These are phyloP conservation scores for Meteorus cinctellus DNA, from an alignment of 2,888 invertebrate genomes.

Conservation along the genomic window DNA sequence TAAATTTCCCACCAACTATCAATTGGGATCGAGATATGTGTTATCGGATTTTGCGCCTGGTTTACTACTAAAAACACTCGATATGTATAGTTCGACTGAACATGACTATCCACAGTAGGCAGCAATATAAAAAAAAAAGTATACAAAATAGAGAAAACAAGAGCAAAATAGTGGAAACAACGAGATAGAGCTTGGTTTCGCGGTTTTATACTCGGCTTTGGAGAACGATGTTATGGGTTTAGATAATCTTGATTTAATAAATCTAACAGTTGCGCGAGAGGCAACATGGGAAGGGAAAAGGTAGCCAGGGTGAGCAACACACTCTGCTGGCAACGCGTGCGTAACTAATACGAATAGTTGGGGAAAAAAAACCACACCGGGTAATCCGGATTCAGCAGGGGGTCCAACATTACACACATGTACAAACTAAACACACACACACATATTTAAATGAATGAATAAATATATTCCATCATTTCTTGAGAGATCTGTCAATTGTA, in stretches of 20 bases:
- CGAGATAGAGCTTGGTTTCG: conserved; percentile 49
- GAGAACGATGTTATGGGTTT: conserved; percentile 70
- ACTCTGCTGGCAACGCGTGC: conserved; percentile 66
- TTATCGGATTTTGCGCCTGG: conserved; percentile 56
- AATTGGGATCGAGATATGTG: conserved; percentile 50
- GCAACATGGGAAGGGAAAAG: conserved; percentile 27
- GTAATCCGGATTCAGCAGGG: conserved; percentile 49
- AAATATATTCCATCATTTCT: neutral
- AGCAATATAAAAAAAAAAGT: conserved; percentile 19
- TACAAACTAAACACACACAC: neutral
- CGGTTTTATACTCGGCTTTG: conserved; percentile 69
- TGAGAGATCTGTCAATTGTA: conserved; percentile 23
- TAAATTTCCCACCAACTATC: conserved; percentile 61
- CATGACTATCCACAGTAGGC: neutral
- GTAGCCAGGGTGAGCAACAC: conserved; percentile 44
- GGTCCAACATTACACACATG: conserved; percentile 14
- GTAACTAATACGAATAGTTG: conserved; percentile 66
- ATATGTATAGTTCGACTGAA: neutral
- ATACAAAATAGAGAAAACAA: conserved; percentile 40
- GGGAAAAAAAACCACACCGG: conserved; percentile 53
- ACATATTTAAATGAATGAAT: neutral
- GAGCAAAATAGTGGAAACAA: conserved; percentile 40
- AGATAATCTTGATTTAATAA: conserved; percentile 74
- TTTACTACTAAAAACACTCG: conserved; percentile 1
- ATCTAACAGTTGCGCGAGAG: conserved; percentile 71